Percentiles rank a stretch among this genome's conserved stretches.
phyloP scores from a whole-genome alignment of 2,113 vertebrate genomes.

The Ameiurus melas region DNA sequence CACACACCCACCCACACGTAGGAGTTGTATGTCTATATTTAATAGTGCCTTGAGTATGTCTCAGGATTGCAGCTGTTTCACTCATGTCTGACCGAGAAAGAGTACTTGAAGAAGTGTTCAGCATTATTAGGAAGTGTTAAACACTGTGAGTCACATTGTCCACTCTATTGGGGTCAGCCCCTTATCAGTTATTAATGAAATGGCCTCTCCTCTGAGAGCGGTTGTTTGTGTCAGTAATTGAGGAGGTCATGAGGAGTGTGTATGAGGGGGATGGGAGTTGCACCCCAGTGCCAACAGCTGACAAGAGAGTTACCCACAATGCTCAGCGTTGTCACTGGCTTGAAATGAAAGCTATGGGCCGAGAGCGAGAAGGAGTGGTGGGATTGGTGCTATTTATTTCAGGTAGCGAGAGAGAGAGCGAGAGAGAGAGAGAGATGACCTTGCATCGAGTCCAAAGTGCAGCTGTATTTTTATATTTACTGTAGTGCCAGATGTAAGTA shows the following conservation, averaged over 20 bases:
- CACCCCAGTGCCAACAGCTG: constrained; percentile 73
- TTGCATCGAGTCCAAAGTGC: constrained; percentile 47
- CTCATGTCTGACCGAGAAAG: constrained; percentile 5
- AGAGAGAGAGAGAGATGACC: constrained; percentile 48
- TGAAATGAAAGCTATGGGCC: constrained; percentile 71
- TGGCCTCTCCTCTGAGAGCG: background rate
- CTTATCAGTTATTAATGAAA: constrained; percentile 22
- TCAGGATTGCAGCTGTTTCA: constrained; percentile 13
- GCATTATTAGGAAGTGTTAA: background rate
- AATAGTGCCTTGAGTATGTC: constrained; percentile 15
- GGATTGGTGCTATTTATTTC: constrained; percentile 73
- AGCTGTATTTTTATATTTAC: constrained; percentile 53
- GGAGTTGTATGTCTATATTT: constrained; percentile 34
- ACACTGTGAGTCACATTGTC: background rate
- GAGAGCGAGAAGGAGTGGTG: constrained; percentile 55
- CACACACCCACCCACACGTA: background rate
- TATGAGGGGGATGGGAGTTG: constrained; percentile 50
- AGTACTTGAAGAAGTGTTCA: background rate
- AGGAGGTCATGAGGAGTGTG: constrained; percentile 32
- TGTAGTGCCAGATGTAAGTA: constrained; percentile 24
- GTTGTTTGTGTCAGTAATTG: background rate
- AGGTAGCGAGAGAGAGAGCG: constrained; percentile 59
- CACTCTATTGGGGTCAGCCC: background rate
- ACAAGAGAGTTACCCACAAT: constrained; percentile 64
- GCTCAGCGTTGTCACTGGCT: constrained; percentile 69